phyloP scores from a whole-genome alignment of 2,888 invertebrate genomes.

The Morpho helenor region DNA sequence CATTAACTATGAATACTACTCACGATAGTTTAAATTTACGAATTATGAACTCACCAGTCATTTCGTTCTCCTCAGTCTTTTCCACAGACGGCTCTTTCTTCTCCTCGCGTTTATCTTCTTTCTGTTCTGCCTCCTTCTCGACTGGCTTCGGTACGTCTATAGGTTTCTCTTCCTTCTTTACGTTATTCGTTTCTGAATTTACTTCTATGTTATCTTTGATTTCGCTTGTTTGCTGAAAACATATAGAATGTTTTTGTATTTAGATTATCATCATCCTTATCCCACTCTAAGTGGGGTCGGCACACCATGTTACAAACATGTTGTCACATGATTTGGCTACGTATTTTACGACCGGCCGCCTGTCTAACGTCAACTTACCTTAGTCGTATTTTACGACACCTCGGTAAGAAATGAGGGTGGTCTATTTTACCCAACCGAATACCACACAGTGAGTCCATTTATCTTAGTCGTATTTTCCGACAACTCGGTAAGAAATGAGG shows the following conservation, averaged over 20 bases:
- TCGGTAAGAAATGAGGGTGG: too few species aligned
- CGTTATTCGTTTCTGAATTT: slow-evolving; percentile 50
- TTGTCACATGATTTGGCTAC: too few species aligned
- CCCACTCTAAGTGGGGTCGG: too few species aligned
- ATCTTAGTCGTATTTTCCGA: background rate
- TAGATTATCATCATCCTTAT: background rate
- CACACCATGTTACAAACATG: too few species aligned
- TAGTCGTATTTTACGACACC: too few species aligned
- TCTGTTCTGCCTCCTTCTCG: slow-evolving; percentile 36
- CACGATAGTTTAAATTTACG: too few species aligned
- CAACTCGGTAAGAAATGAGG: too few species aligned
- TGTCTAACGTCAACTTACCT: too few species aligned
- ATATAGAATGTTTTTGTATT: background rate
- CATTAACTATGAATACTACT: too few species aligned
- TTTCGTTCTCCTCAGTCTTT: slow-evolving; percentile 76
- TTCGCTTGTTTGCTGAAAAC: slow-evolving; percentile 31
- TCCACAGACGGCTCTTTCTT: slow-evolving; percentile 63
- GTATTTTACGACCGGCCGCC: too few species aligned
- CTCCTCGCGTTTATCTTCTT: slow-evolving; percentile 44
- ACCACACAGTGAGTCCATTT: too few species aligned
- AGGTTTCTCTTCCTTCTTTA: slow-evolving; percentile 38
- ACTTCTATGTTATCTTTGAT: slow-evolving; percentile 50
- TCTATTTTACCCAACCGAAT: too few species aligned
- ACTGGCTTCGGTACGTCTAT: slow-evolving; percentile 35
- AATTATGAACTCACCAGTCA: slow-evolving; percentile 67